Percentiles rank a stretch among this genome's conserved stretches.
These are phyloP conservation scores for Ceyx margarethae DNA, from an alignment of 2,113 vertebrate species.

Conservation along the genomic window DNA sequence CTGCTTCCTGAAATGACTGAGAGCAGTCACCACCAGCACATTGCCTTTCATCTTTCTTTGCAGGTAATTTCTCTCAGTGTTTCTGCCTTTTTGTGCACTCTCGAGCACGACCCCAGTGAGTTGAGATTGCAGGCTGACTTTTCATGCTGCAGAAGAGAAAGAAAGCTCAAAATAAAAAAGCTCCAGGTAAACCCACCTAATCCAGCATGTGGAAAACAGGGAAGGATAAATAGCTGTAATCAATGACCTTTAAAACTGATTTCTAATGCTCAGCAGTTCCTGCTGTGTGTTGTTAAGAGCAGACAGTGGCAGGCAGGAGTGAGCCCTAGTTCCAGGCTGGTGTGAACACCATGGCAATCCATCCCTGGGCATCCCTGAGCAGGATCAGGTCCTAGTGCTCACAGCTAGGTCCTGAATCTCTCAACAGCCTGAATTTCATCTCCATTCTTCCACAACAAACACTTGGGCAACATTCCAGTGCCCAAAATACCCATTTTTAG, in stretches of 20 bases:
- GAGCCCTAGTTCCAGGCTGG: neutral
- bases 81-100: neutral
- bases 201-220: neutral
- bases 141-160: neutral
- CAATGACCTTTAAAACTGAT: constrained; percentile 15
- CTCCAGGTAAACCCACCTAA: neutral
- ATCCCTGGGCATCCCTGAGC: neutral
- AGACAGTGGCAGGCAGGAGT: neutral
- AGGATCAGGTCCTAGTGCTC: neutral
- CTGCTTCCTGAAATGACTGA: neutral
- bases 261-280: neutral
- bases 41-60: neutral
- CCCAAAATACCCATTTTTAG: neutral
- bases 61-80: neutral
- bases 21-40: neutral
- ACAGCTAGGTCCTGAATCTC: neutral
- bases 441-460: neutral
- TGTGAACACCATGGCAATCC: neutral
- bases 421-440: neutral
- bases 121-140: neutral
- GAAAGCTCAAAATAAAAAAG: neutral
- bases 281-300: neutral
- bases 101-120: neutral
- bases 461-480: neutral
- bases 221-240: neutral